phyloP scores from a whole-genome alignment of 2,888 invertebrate genomes.

The Clunio marinus region DNA sequence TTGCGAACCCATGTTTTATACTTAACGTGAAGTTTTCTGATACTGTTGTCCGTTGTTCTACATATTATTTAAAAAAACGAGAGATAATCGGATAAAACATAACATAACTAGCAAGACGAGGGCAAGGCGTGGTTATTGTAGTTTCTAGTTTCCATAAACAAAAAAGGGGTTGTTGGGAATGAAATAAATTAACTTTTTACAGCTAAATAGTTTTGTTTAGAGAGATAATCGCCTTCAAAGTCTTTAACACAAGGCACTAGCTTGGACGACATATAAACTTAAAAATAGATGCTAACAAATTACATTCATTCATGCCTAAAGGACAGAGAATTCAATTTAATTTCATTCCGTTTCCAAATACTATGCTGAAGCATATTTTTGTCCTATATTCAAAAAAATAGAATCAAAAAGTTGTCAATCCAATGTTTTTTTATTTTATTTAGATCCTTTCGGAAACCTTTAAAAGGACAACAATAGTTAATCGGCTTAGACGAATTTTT shows the following conservation, averaged over 20 bases:
- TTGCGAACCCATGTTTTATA: constrained; percentile 32
- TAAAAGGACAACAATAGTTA: constrained; percentile 35
- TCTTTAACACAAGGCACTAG: constrained; percentile 1
- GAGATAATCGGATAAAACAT: constrained; percentile 33
- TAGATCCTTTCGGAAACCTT: neutral
- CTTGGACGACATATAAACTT: neutral
- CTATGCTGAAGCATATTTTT: neutral
- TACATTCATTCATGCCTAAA: constrained; percentile 15
- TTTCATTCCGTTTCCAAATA: neutral
- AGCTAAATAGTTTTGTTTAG: constrained; percentile 34
- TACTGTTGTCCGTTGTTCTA: constrained; percentile 36
- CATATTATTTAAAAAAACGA: constrained; percentile 31
- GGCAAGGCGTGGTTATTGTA: constrained; percentile 39
- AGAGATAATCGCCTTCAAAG: constrained; percentile 34
- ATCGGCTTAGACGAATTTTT: constrained; percentile 38
- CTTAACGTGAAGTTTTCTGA: constrained; percentile 10
- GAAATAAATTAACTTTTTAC: constrained; percentile 37
- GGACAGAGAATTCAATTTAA: constrained; percentile 24
- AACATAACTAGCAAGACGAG: constrained; percentile 25
- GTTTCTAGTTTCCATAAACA: neutral
- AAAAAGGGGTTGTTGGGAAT: constrained; percentile 29
- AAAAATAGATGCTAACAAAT: neutral
- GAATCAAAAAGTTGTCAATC: constrained; percentile 30
- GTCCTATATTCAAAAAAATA: neutral
- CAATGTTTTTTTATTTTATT: neutral